phyloP scores from a whole-genome alignment of 2,888 invertebrate genomes.

The Cosmorhoe ocellata region DNA sequence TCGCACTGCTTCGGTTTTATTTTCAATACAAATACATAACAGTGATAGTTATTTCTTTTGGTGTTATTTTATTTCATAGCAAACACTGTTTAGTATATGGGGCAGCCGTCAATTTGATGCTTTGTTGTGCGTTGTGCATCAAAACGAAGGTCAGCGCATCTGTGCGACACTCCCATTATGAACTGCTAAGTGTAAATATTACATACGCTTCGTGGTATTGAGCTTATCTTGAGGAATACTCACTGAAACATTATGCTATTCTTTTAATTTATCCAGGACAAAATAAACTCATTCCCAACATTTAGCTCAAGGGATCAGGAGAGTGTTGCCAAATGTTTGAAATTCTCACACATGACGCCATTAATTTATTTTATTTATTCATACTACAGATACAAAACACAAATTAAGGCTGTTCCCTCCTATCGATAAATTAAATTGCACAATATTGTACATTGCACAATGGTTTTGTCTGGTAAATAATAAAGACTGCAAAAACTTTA shows the following conservation, averaged over 20 bases:
- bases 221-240: slow-evolving; percentile 60
- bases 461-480: too few species aligned
- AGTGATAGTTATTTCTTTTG: slow-evolving; percentile 5
- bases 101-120: slow-evolving; percentile 84
- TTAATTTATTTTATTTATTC: slow-evolving; percentile 24
- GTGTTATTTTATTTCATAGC: slow-evolving; percentile 19
- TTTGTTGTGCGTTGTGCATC: slow-evolving; percentile 84
- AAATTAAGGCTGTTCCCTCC: too few species aligned
- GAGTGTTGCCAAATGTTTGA: slow-evolving; percentile 60
- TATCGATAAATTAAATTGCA: too few species aligned
- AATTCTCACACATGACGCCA: slow-evolving; percentile 53
- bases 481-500: too few species aligned
- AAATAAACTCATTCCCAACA: slow-evolving; percentile 79
- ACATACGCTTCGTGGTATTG: slow-evolving; percentile 10
- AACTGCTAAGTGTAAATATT: slow-evolving; percentile 42
- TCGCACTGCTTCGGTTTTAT: slow-evolving; percentile 28
- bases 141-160: slow-evolving; percentile 83
- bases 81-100: slow-evolving; percentile 82
- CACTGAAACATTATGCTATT: slow-evolving; percentile 76
- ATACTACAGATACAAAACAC: slow-evolving; percentile 14
- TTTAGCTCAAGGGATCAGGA: slow-evolving; percentile 71
- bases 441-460: too few species aligned
- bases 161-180: slow-evolving; percentile 75
- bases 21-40: background rate
- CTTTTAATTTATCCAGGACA: slow-evolving; percentile 61